These are phyloP conservation scores for Miltochrista miniata DNA, from an alignment of 2,888 invertebrate species.

Conservation along the genomic window DNA sequence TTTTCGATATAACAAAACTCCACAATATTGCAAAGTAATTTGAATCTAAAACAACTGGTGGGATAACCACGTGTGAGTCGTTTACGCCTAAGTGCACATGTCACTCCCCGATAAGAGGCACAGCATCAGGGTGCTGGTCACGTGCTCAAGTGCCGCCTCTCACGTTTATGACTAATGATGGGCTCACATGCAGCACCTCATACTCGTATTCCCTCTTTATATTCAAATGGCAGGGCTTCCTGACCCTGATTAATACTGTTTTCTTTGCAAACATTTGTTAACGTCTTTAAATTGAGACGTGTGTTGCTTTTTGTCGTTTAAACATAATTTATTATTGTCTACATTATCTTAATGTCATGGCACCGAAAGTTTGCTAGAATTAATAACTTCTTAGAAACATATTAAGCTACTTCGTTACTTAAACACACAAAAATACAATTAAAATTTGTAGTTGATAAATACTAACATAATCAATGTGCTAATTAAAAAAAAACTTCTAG, in stretches of 20 bases:
- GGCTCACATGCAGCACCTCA: conserved; percentile 74
- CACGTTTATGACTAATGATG: conserved; percentile 80
- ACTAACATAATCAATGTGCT: too few relatives aligned
- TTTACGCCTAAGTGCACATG: conserved; percentile 56
- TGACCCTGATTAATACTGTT: conserved; percentile 78
- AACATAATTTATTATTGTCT: not conserved
- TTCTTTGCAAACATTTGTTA: conserved; percentile 74
- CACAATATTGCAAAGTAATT: not conserved
- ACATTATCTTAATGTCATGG: not conserved
- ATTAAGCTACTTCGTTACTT: too few relatives aligned
- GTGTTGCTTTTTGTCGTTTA: conserved; percentile 25
- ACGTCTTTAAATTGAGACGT: conserved; percentile 58
- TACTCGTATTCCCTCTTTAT: conserved; percentile 65
- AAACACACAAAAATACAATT: too few relatives aligned
- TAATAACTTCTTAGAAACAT: too few relatives aligned
- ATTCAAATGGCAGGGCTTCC: conserved; percentile 81
- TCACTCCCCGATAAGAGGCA: conserved; percentile 51
- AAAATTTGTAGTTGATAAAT: too few relatives aligned
- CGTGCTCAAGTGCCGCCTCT: conserved; percentile 58
- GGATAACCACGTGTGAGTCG: conserved; percentile 35
- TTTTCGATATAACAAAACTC: too few relatives aligned
- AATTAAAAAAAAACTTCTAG: too few relatives aligned
- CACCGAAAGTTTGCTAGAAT: too few relatives aligned
- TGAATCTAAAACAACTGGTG: conserved; percentile 5
- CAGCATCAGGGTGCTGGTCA: conserved; percentile 57